These are phyloP conservation scores for Branchellion lobata DNA, from an alignment of 2,888 invertebrate species.

Conservation along the genomic window DNA sequence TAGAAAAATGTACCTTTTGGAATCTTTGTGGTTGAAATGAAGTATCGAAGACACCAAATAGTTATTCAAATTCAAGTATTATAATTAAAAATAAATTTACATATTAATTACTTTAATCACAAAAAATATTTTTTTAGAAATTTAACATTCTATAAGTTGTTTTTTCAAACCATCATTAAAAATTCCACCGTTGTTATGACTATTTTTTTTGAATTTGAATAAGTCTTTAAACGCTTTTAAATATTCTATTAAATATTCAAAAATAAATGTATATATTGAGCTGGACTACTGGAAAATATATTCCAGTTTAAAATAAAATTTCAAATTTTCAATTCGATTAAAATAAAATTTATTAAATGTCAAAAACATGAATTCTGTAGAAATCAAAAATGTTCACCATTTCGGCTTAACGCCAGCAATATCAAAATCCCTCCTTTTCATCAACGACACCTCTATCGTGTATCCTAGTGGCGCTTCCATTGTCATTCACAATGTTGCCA, in stretches of 20 bases:
- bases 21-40: background rate
- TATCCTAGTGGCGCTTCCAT: slow-evolving; percentile 34
- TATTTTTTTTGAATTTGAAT: slow-evolving; percentile 5
- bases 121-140: too few species aligned
- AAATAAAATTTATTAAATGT: too few species aligned
- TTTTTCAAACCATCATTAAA: background rate
- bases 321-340: too few species aligned
- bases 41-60: background rate
- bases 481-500: slow-evolving; percentile 22
- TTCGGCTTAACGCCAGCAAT: slow-evolving; percentile 34
- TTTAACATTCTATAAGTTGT: background rate
- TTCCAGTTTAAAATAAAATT: too few species aligned
- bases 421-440: slow-evolving; percentile 9
- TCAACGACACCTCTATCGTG: slow-evolving; percentile 20
- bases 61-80: background rate
- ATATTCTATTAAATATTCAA: background rate
- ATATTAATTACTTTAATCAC: background rate
- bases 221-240: background rate
- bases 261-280: too few species aligned
- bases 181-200: background rate
- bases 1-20: too few species aligned
- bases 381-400: slow-evolving; percentile 18
- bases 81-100: background rate
- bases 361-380: slow-evolving; percentile 1
- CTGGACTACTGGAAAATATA: too few species aligned